Percentiles rank a stretch among this genome's conserved stretches.
Conservation (phyloP, 2,888 invertebrate species). For the Cosmia trapezina region DNA sequence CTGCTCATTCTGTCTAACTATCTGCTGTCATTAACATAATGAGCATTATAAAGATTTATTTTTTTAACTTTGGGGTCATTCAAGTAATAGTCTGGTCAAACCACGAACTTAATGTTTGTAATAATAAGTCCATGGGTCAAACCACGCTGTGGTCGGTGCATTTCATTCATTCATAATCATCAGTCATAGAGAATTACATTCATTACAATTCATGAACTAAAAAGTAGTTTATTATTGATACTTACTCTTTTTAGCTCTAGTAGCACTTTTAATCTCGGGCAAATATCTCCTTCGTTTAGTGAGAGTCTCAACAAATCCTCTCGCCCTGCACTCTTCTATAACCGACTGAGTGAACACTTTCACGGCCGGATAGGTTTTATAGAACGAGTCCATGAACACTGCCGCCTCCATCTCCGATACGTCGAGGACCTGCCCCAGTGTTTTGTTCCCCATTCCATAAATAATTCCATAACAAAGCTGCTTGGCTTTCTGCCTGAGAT, state of each 20-base stretch:
- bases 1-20: not conserved
- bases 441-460: constrained; percentile 98
- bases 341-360: constrained; percentile 88
- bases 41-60: not conserved
- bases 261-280: constrained; percentile 92
- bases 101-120: too few species aligned
- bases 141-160: too few species aligned
- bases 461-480: constrained; percentile 98
- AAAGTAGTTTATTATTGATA: constrained; percentile 9
- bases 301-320: constrained; percentile 96
- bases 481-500: constrained; percentile 96
- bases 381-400: constrained; percentile 95
- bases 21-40: not conserved
- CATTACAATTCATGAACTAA: not conserved
- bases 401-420: constrained; percentile 95
- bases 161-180: too few species aligned
- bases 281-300: constrained; percentile 94
- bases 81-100: too few species aligned
- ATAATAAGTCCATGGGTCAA: too few species aligned
- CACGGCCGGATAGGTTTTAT: constrained; percentile 94
- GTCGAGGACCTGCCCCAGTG: constrained; percentile 94
- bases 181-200: too few species aligned
- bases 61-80: too few species aligned
- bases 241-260: constrained; percentile 91
- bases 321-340: constrained; percentile 91